Evolutionary conservation across 1,140 invertebrate genomes (phyloP).

Genomic region (Ips nitidus): DNA sequence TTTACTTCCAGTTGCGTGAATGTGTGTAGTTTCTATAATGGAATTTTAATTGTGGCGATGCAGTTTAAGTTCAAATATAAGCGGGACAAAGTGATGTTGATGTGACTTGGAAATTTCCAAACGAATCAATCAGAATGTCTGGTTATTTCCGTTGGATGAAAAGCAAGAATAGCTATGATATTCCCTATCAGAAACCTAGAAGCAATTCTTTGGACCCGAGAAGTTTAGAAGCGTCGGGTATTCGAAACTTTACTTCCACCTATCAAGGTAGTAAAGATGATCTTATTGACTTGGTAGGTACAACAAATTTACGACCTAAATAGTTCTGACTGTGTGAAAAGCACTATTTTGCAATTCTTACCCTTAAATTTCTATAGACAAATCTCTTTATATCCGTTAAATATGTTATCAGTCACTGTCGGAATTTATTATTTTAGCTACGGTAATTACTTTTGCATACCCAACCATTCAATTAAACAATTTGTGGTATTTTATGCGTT

Average conservation of each 20-base stretch:
- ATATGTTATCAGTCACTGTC: not conserved
- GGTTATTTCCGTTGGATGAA: conserved; percentile 74
- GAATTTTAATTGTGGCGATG: too few relatives aligned
- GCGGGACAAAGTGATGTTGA: conserved; percentile 6
- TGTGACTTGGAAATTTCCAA: not conserved
- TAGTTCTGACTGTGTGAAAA: not conserved
- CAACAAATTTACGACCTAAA: not conserved
- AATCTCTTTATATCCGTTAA: too few relatives aligned
- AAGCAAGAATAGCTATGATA: conserved; percentile 61
- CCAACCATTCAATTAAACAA: too few relatives aligned
- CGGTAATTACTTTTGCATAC: too few relatives aligned
- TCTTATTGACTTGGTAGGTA: conserved; percentile 30
- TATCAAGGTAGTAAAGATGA: conserved; percentile 13
- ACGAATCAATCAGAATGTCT: conserved; percentile 56
- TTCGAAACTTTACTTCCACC: conserved; percentile 53
- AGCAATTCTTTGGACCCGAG: conserved; percentile 77
- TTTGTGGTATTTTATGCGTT: too few relatives aligned
- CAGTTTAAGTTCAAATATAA: conserved; percentile 8
- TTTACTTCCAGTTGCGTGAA: too few relatives aligned
- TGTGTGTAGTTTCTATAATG: too few relatives aligned
- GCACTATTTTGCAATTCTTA: not conserved
- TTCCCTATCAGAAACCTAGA: conserved; percentile 63
- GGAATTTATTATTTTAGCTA: too few relatives aligned
- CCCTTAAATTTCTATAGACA: too few relatives aligned
- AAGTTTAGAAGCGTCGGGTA: conserved; percentile 69